Evolutionary conservation across 1,140 invertebrate species (phyloP), one percentile per base, ranked within the genome.

Genomic region (Mylabris phalerata): DNA sequence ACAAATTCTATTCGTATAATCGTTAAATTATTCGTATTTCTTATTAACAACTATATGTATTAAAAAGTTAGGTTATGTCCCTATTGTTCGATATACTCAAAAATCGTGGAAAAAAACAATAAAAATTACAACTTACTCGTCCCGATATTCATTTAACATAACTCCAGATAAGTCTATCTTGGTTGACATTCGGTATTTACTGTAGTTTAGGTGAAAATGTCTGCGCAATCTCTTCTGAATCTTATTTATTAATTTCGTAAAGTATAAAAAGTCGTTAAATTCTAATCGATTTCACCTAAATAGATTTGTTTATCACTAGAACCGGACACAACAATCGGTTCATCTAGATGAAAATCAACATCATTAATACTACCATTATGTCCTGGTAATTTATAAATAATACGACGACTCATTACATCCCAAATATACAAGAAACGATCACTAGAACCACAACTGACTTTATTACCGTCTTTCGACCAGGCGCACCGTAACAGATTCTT

Each of bases 341-440:
- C 95, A 46, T 84, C 85, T 0, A 92, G 92, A 80, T 99, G 97
- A 71, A 99, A 98, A 74, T 95, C 90, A 1, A 96, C 86, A 71
- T 95, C 94, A 73, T 98, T 99, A 3, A 99, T 93, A 61, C 93
- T 92, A 19, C 97, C 98, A 75, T 93, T 92, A 75, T 99, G 98
- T 0, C 98, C 98, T 1, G 98, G 97, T 50, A 99, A 79, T 78
- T 97, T 98, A 75, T 99, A 99, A 3, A 98, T 74, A 66, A 98
- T 92, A 50, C 91, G 82, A 44, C 95, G 77, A 4, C 87, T 86
- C 2, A 90, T 93, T 2, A 93, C 95, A 75, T 99, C 94, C 96
- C 96, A 99, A 46, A 99, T 81, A 73, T 99, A 98, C 6, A 98
- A 89, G 78, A 88, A 95, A 46, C 97, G 80, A 75, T 99, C 98